These are phyloP conservation scores for Stegana nigrithorax DNA, from an alignment of 2,888 invertebrate genomes.

Conservation along the genomic window DNA sequence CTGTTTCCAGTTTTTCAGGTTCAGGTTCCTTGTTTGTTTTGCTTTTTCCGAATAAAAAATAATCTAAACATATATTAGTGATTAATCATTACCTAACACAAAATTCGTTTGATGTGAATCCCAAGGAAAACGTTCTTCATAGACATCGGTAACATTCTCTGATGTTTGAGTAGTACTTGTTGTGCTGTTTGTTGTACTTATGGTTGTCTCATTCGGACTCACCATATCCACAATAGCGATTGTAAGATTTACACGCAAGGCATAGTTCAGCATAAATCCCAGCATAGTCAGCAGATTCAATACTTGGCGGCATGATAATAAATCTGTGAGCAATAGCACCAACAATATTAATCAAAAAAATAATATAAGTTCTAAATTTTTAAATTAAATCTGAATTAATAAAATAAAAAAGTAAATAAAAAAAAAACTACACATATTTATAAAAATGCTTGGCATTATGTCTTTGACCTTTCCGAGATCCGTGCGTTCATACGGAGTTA, in stretches of 20 bases:
- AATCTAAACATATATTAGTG: too few species aligned
- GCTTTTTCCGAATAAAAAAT: too few species aligned
- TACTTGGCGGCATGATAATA: constrained; percentile 82
- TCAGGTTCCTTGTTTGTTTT: too few species aligned
- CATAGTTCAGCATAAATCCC: constrained; percentile 92
- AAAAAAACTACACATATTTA: not conserved
- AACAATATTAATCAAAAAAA: constrained; percentile 48
- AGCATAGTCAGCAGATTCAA: constrained; percentile 86
- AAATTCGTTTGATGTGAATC: constrained; percentile 82
- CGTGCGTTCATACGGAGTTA: too few species aligned
- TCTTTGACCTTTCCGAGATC: not conserved
- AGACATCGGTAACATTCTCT: constrained; percentile 34
- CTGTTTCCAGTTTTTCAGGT: too few species aligned
- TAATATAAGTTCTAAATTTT: not conserved
- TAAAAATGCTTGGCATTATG: not conserved
- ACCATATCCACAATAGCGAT: constrained; percentile 90
- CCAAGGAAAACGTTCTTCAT: constrained; percentile 77
- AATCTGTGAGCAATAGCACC: too few species aligned
- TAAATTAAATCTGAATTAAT: constrained; percentile 16
- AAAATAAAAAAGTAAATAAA: not conserved
- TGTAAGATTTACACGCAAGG: constrained; percentile 86
- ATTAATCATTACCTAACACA: too few species aligned
- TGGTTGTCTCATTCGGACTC: constrained; percentile 36
- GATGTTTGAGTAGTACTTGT: constrained; percentile 14
- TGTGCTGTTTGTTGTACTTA: constrained; percentile 8